A percentile compares a stretch with the other conserved stretches of the same genome.
Conservation (phyloP, 2,888 invertebrate species). For the Nomada ruficornis region DNA sequence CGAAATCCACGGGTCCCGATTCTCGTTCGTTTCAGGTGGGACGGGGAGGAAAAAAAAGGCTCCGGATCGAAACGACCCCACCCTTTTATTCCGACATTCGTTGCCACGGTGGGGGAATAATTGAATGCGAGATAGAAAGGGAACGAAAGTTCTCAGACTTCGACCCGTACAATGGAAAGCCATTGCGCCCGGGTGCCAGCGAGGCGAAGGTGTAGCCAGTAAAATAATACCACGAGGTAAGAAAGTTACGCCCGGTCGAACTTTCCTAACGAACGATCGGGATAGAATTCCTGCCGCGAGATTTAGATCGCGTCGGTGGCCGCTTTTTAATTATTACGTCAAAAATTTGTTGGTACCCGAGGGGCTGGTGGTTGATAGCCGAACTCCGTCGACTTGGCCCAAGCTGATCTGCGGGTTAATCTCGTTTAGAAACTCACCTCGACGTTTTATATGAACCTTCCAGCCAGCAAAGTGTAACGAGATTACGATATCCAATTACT, state of each 20-base stretch:
- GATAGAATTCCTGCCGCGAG: conserved; percentile 10
- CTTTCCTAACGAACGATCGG: conserved; percentile 13
- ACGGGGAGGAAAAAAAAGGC: no score
- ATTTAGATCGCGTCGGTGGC: conserved; percentile 9
- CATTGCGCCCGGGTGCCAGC: not conserved
- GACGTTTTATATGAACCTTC: conserved; percentile 71
- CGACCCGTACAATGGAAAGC: not conserved
- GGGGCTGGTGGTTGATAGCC: conserved; percentile 32
- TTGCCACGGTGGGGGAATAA: not conserved
- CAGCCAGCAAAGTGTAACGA: conserved; percentile 67
- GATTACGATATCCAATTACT: conserved; percentile 75
- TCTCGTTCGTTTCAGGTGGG: not conserved
- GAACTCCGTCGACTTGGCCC: conserved; percentile 52
- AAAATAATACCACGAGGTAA: conserved; percentile 23
- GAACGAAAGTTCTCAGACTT: conserved; percentile 21
- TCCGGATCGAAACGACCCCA: no score
- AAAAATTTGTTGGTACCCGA: conserved; percentile 38
- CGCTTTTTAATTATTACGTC: conserved; percentile 44
- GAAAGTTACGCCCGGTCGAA: conserved; percentile 30
- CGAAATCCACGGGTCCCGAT: not conserved
- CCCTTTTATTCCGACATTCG: not conserved
- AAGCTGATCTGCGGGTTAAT: conserved; percentile 67
- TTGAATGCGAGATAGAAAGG: no score
- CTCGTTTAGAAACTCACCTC: conserved; percentile 69
- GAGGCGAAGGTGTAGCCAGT: not conserved